phyloP scores from a whole-genome alignment of 2,888 invertebrate species.

The Dendrolimus pini region DNA sequence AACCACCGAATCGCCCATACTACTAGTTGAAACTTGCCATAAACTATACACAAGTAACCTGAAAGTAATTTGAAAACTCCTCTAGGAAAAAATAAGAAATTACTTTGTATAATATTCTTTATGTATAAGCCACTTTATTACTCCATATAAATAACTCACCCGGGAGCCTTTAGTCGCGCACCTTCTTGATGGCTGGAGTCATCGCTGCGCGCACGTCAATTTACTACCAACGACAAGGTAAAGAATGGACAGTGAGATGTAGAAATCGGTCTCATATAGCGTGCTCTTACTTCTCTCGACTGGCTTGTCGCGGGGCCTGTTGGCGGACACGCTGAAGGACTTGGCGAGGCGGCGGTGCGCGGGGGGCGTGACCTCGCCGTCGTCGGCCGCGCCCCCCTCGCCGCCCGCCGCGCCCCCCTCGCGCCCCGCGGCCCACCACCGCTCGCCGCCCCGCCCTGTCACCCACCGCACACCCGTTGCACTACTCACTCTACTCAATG shows the following conservation, averaged over 20 bases:
- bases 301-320: conserved; percentile 50
- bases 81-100: no score
- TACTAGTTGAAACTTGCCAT: no score
- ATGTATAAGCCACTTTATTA: no score
- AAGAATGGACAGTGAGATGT: not conserved
- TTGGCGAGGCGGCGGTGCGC: conserved; percentile 92
- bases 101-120: no score
- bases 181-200: no score
- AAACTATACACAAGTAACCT: no score
- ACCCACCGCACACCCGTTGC: conserved; percentile 9
- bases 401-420: conserved; percentile 39
- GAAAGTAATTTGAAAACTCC: no score
- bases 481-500: conserved; percentile 9
- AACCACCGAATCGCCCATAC: no score
- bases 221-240: no score
- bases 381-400: conserved; percentile 36
- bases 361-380: conserved; percentile 86
- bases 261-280: conserved; percentile 1
- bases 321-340: conserved; percentile 92
- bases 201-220: no score
- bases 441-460: conserved; percentile 8
- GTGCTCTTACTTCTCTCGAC: conserved; percentile 49
- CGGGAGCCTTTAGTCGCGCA: no score
- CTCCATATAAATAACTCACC: no score
- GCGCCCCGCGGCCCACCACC: conserved; percentile 30